Base-by-base conservation (phyloP, 2,888 invertebrate genomes). In the Strigamia maritima region DNA sequence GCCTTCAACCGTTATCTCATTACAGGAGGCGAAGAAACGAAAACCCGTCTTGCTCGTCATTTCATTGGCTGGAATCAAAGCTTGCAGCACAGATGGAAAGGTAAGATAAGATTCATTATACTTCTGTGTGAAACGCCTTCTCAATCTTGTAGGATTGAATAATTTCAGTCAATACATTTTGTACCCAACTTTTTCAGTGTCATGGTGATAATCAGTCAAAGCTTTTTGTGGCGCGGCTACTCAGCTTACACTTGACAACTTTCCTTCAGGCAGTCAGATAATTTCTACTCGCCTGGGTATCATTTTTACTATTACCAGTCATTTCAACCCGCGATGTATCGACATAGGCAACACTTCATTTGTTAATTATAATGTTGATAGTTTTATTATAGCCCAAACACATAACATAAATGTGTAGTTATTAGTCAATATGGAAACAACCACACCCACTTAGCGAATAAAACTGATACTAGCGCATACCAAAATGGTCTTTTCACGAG, bases 61-160 rank as follows among this genome's bases (percentile, higher is more conserved):
- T 82, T 92, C 93, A 31, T 89, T 93, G 82, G 89, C 92, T 78
- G 93, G 93, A 83, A 91, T 93, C 86, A 92, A 92, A 89, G 91
- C 93, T 89, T 93, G 93, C 91, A 92, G 92, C 86, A 91, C 91
- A 86, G 91, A 91, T 86, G 92, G 92, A 85, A 92, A 93, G 91
- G 93, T 93, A 86, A 88, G 88, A 49, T 75, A 75, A 28, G 22
- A 24, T 40, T 35, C 40, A 75, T 75, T 75, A 31, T 38, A 75
- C 22, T 35, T 19, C 19, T 78, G 44, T 22, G 49, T 79, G 60
- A 26, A 31, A 75, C 26, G 28, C 70, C 54, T 70, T 26, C 70
- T 70, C 70, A 70, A 70, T 70, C 70, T 70, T 70, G 70, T 70
- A 10, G n/a, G 54, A 19, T 54, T 54, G 54, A 54, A 54, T 54